Base-by-base conservation (phyloP, 2,797 vertebrate genomes). In the Lepus oiostolus region DNA sequence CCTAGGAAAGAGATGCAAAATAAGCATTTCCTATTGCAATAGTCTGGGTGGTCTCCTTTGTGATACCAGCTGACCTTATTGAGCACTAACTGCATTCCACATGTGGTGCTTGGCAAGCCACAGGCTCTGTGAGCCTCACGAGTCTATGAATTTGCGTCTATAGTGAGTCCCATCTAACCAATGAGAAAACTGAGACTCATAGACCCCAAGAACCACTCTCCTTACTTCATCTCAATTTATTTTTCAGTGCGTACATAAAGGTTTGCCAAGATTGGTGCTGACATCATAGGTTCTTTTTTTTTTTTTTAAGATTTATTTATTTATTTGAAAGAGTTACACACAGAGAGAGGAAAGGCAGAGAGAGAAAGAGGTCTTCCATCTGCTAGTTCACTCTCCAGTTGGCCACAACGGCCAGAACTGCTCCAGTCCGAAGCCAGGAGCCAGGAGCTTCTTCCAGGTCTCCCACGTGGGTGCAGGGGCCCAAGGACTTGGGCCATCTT, bases 81-180 rank as follows among this genome's bases (percentile, higher is more conserved):
- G 26, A 67, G 35, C 3, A 1, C 58, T n/a, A 84, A 26, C 24
- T 7, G 0, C 50, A 16, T 71, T 38, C 82, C 26, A 24, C 2
- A 26, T 5, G 5, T 16, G 16, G 19, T 1, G 1, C 5, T 35
- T 13, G 63, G n/a, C 19, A 0, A 28, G 42, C 42, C 2, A 1
- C 0, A 8, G 14, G 8, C 3, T 21, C 28, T 50, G 19, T 11
- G 67, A 30, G 13, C 12, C 54, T 32, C 24, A 7, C 1, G 32
- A 5, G 24, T 47, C 54, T 67, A 9, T 35, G 50, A 22, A 26
- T 19, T 11, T n/a, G 8, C 13, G 21, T 30, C 47, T 75, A 0
- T 8, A 32, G 22, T 35, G 30, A 5, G 38, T 10, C 28, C 16
- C 50, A 9, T 42, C 67, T 62, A n/a, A 68, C 26, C 58, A 72